Base-by-base conservation (phyloP, 2,797 vertebrate species). In the Takifugu ocellatus region DNA sequence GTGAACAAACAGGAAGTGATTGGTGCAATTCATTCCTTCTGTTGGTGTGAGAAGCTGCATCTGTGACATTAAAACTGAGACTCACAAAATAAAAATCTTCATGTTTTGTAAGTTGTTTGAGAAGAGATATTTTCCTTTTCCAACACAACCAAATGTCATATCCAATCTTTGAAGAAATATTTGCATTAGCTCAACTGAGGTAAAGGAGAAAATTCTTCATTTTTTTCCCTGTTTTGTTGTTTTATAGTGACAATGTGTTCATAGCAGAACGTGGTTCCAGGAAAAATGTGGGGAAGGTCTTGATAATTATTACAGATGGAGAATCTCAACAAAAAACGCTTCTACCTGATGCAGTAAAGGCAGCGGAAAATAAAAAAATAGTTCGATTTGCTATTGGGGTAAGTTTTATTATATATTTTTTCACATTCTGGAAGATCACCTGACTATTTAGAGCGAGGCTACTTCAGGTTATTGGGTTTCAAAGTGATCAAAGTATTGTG, bases 231-330 rank as follows among this genome's bases (percentile, higher is more conserved):
- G 15, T 43, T 16, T 33, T 33, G 8, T 10, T 8, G 53, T 57
- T 70, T 59, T 0, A 36, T 70, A 92, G 91, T 1, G 0, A 26
- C 0, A 0, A 72, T 0, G 14, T 91, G 25, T 92, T 92, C 46
- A 11, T 0, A n/a, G 0, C 1, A 52, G 0, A 0, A 0, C 0
- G 0, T 27, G 83, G 83, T 12, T 52, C 82, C 31, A 82, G 86
- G 29, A 0, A 36, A 51, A 49, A 72, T 5, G 79, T 64, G n/a
- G 89, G 75, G 27, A 88, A 71, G 59, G 60, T 91, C 21, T 54
- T 92, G 53, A 73, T 92, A 5, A 85, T 92, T 17, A 87, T 92
- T 14, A 91, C 91, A 16, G 91, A 92, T 57, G 91, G 91, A 73
- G 0, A 1, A 44, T 90, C 89, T 10, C 0, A 42, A 1, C 81